A percentile compares a stretch with the other conserved stretches of the same genome.
Conservation (phyloP, 1,140 invertebrate genomes). For the Zaprionus gabonicus region DNA sequence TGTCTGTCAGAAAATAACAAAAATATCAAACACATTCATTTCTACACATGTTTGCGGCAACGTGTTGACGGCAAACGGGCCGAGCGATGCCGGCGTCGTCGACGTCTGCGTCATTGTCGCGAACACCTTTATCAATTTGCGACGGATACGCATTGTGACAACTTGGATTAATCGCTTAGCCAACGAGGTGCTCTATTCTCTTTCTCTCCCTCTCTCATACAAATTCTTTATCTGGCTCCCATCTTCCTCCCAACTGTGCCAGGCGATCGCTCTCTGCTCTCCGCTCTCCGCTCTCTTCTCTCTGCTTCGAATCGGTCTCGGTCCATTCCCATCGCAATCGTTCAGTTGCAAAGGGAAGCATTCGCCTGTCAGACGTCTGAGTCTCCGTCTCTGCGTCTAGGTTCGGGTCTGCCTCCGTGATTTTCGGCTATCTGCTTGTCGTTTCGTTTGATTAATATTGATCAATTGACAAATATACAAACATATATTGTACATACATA, state of each 20-base stretch:
- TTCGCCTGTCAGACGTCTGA: conserved; percentile 58
- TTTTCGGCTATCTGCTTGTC: conserved; percentile 25
- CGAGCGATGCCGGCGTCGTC: conserved; percentile 2
- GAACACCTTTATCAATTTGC: conserved; percentile 68
- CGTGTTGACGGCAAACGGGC: conserved; percentile 28
- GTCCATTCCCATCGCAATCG: conserved; percentile 50
- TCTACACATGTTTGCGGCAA: conserved; percentile 30
- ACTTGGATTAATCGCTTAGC: conserved; percentile 67
- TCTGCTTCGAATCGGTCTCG: conserved; percentile 56
- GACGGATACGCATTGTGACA: conserved; percentile 55
- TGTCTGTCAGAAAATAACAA: conserved; percentile 30
- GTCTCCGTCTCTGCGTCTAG: conserved; percentile 32
- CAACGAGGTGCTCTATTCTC: conserved; percentile 15
- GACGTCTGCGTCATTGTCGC: conserved; percentile 28
- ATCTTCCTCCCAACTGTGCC: background rate
- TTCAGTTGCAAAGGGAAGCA: conserved; percentile 67
- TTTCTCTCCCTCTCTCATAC: background rate
- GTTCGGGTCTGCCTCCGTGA: conserved; percentile 7
- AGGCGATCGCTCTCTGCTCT: conserved; percentile 9
- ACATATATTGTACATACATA: conserved; percentile 10
- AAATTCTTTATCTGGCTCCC: background rate
- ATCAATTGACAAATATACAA: conserved; percentile 66
- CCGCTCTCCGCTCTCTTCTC: conserved; percentile 47
- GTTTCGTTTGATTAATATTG: conserved; percentile 64
- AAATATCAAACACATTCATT: conserved; percentile 49